phyloP scores from a whole-genome alignment of 2,797 vertebrate genomes.

The Trachops cirrhosus region DNA sequence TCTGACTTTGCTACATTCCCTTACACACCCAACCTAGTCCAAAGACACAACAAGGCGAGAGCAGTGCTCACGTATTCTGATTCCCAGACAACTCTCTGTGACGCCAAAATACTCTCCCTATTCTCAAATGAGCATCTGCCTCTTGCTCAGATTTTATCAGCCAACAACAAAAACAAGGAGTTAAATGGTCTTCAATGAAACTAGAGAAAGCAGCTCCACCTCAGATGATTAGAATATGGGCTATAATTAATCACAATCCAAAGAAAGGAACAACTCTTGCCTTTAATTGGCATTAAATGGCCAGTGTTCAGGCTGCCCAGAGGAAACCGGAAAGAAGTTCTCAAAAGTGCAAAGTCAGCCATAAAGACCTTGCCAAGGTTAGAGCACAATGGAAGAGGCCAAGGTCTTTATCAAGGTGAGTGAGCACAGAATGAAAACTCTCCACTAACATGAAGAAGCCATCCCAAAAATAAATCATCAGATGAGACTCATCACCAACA shows the following conservation, averaged over 20 bases:
- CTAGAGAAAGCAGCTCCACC: not conserved
- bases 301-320: not conserved
- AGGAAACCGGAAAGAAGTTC: not conserved
- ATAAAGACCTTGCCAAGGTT: not conserved
- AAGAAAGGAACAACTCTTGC: not conserved
- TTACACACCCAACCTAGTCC: not conserved
- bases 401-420: slow-evolving; percentile 22
- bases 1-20: not conserved
- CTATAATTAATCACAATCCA: slow-evolving; percentile 16
- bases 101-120: not conserved
- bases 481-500: not conserved
- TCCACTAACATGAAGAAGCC: not conserved
- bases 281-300: not conserved
- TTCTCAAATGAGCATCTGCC: slow-evolving; percentile 10
- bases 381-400: not conserved
- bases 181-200: not conserved
- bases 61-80: not conserved
- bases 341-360: slow-evolving; percentile 62
- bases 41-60: not conserved
- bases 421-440: not conserved
- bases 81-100: not conserved
- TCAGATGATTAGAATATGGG: not conserved
- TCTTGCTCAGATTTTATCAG: slow-evolving; percentile 44
- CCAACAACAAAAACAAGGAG: not conserved
- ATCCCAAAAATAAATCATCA: not conserved